These are phyloP conservation scores for Lithobates sylvaticus DNA, from an alignment of 2,797 vertebrate genomes.

Conservation along the genomic window DNA sequence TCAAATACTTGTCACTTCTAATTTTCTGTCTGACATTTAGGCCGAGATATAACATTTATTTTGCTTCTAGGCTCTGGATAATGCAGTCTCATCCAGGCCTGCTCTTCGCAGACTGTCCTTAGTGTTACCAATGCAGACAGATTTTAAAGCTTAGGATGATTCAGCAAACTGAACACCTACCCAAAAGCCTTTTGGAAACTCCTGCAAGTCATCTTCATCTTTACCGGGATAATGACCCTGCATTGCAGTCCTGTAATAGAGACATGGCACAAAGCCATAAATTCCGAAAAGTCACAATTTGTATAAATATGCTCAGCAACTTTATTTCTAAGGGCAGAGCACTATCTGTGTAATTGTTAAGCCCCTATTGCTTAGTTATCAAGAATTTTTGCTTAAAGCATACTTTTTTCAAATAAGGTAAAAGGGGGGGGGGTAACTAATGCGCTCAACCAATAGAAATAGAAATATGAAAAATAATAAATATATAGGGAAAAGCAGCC, in stretches of 20 bases:
- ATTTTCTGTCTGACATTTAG: neutral
- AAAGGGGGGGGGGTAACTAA: too few species aligned
- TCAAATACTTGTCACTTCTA: neutral
- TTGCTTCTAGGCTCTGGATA: constrained; percentile 17
- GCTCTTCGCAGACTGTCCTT: constrained; percentile 22
- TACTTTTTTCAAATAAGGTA: neutral
- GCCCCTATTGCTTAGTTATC: neutral
- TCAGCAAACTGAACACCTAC: constrained; percentile 39
- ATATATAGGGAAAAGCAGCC: too few species aligned
- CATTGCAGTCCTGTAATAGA: constrained; percentile 27
- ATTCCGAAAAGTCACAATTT: neutral
- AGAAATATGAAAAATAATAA: too few species aligned
- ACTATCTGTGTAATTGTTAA: too few species aligned
- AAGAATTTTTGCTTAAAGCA: neutral
- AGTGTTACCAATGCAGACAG: constrained; percentile 16
- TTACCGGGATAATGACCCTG: constrained; percentile 22
- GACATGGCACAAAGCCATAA: neutral
- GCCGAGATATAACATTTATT: neutral
- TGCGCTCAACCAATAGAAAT: too few species aligned
- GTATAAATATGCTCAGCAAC: neutral
- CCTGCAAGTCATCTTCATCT: constrained; percentile 41
- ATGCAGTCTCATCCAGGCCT: constrained; percentile 14
- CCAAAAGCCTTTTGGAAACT: constrained; percentile 21
- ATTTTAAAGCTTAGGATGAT: constrained; percentile 40
- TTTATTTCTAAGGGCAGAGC: neutral